Base-by-base conservation (phyloP, 2,113 vertebrate genomes). In the Zeus faber region DNA sequence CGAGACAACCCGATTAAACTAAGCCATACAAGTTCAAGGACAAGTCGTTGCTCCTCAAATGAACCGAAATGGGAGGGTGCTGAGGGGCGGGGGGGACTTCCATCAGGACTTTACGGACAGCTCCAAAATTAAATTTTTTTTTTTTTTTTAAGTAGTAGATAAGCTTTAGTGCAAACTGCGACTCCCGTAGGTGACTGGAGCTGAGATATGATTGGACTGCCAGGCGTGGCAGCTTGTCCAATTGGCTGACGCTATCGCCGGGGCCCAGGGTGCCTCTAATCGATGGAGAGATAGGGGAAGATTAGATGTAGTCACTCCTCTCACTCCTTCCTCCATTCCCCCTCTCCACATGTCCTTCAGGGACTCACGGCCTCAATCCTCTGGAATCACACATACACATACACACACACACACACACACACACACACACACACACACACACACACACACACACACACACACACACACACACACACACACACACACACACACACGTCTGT, bases 271-370 rank as follows among this genome's bases (percentile, higher is more conserved):
- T 62, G 60, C 68, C 20, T 65, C 61, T 65, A 65, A 72, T 80
- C 75, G 23, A 77, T 75, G 56, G 17, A 35, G 31, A 75, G 76
- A 78, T 71, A 27, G 53, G 53, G 27, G 33, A 37, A 72, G 72
- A 82, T 80, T 69, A 74, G 70, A 77, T 72, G 17, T 26, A 58
- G 72, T 65, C 70, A 72, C 73, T 78, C 58, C 29, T 52, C 72
- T 74, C 62, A 67, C 51, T 66, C 61, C 13, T 17, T 18, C 20
- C 46, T 71, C 39, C 48, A 35, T 29, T 52, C 52, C 40, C 44
- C 21, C 43, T 8, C 45, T 58, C 46, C 40, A 51, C 55, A 65
- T 35, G 26, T 66, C 55, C 62, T 40, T 3, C 3, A 9, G 1
- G 49, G 60, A 71, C 58, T 65, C 70, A 49, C 58, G 55, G 48